These are phyloP conservation scores for Periophthalmodon schlosseri DNA, from an alignment of 2,113 vertebrate genomes.

Conservation along the genomic window DNA sequence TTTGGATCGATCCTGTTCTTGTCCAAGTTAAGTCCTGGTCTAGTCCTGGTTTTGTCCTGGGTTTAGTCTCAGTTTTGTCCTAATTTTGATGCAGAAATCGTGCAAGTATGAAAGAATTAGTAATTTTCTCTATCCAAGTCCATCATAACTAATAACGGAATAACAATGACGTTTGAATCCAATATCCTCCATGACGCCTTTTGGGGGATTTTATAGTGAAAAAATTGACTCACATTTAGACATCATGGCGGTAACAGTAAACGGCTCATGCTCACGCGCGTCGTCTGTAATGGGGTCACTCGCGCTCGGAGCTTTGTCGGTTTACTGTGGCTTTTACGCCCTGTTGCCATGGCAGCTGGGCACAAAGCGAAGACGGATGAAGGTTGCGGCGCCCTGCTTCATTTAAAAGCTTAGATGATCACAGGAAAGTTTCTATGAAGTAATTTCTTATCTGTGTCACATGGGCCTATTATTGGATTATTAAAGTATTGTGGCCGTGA, in stretches of 20 bases:
- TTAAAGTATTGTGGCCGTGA: neutral
- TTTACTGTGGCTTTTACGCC: neutral
- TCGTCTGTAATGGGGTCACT: constrained; percentile 18
- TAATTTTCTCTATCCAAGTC: too few species aligned
- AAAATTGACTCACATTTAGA: constrained; percentile 15
- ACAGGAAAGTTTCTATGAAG: neutral
- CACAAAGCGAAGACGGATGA: constrained; percentile 16
- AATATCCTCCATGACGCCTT: neutral
- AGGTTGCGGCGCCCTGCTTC: neutral
- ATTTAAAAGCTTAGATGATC: neutral
- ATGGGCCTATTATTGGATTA: neutral
- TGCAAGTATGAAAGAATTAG: too few species aligned
- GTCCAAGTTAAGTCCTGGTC: too few species aligned
- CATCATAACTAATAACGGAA: neutral
- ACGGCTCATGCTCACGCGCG: constrained; percentile 24
- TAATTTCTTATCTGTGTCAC: neutral
- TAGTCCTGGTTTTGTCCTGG: too few species aligned
- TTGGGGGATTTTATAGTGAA: neutral
- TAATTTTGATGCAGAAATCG: too few species aligned
- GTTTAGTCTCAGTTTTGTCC: too few species aligned
- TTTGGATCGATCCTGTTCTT: too few species aligned
- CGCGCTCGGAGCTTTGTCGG: neutral
- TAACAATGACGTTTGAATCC: neutral
- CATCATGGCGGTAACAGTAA: constrained; percentile 14
- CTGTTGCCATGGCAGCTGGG: constrained; percentile 12